Evolutionary conservation across 2,888 invertebrate species (phyloP), one percentile per base, ranked within the genome.

Genomic region (Sepioteuthis lessoniana): DNA sequence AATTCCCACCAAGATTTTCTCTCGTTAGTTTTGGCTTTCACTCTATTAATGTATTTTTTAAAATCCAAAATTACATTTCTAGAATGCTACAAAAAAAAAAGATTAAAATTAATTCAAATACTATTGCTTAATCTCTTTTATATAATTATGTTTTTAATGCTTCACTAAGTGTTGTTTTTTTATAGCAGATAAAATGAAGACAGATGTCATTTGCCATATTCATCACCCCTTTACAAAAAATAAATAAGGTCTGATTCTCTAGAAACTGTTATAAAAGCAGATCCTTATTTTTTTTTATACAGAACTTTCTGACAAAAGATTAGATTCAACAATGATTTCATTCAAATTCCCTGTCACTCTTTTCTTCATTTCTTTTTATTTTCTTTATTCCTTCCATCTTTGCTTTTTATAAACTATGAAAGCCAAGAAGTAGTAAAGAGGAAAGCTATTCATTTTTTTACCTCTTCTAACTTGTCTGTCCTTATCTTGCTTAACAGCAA

Each of bases 181-280:
- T 76, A 31, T 7, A n/a, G n/a, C 10, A 28, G 76, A 76, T 76
- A 76, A n/a, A 76, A 1, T 31, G 76, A 76, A 31, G 76, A 76
- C 76, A 76, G 76, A 76, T 76, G 76, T n/a, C 76, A 76, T 31
- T 28, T 76, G 76, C 76, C 76, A 76, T 76, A 76, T 76, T 76
- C 31, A 28, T 31, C 31, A 13, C 10, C n/a, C 10, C 2, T 31
- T 13, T 31, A 76, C 25, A 76, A 76, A 76, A 76, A 76, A n/a
- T 13, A 76, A 31, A 28, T 8, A 28, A 5, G 76, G 31, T 4
- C 31, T 76, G 28, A 50, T 76, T 76, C n/a, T 76, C 76, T 31
- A 5, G 31, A 76, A 76, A 76, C 31, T 76, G 31, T 76, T 76
- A 76, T 76, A 76, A 76, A 31, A 76, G 76, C 31, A 76, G 31